Base-by-base conservation (phyloP, 2,888 invertebrate species). In the Tenthredo livida region DNA sequence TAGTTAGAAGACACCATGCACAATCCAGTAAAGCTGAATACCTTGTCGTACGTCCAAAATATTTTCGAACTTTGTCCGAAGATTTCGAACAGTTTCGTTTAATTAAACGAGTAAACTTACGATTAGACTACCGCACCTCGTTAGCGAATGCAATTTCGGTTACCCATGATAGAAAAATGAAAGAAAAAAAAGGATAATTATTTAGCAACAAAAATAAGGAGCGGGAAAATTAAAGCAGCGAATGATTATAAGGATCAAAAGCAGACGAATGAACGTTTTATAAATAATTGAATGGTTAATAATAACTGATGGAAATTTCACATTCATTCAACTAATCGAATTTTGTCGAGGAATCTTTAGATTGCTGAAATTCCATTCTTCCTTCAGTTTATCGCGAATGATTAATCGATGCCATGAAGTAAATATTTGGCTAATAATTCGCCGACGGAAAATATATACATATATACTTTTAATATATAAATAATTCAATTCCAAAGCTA, bases 31-130 rank as follows among this genome's bases (percentile, higher is more conserved):
- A 61, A 25, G 25, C 10, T 10, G 61, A 25, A 12, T 61, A 12
- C 61, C 61, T 25, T 4, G 12, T 33, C 12, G 12, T 29, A 67
- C 5, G 6, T 67, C 33, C 0, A 47, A 2, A 33, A 67, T 6
- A 33, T 15, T 67, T 67, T 25, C 6, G 1, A 25, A 67, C 12
- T 25, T 67, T 67, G 0, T 33, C 1, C 1, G 67, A 33, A 67
- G 10, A 2, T 33, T 67, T 15, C 67, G 67, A 67, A 67, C 17
- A 33, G 67, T 67, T 67, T 33, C 6, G 67, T 67, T 33, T 67
- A 67, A 67, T 67, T 67, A 67, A 17, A 33, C 67, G 67, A 67
- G 33, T 7, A 33, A 67, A 67, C 21, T 67, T 67, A 67, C 67
- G 33, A 67, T 67, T 33, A 67, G 33, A 67, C 67, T 15, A 67